Evolutionary conservation across 2,888 invertebrate species (phyloP), one percentile per base, ranked within the genome.

Genomic region (Euproctis similis): DNA sequence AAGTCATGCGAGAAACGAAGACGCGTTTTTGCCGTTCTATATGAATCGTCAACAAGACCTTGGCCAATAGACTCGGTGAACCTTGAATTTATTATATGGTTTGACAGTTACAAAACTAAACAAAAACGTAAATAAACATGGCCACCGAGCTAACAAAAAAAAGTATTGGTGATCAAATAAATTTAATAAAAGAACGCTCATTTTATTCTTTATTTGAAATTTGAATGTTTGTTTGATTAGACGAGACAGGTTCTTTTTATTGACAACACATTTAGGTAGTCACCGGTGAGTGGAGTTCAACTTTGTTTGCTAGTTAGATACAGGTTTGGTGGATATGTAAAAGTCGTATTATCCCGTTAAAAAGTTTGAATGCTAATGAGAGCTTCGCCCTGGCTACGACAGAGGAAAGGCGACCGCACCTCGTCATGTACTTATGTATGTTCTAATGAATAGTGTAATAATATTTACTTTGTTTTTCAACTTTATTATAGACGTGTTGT

Each of bases 341-440:
- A 28, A 59, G 51, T 56, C 48, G 57, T 56, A 47, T 46, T 50
- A 58, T 74, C 59, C 74, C 73, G 76, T 76, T 77, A 78, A 73
- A 74, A 65, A 72, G 61, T 59, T 62, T 62, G 65, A 61, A 73
- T 78, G 74, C 63, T 72, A 77, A 78, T 77, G 71, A 73, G 64
- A 56, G 52, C 53, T 6, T 53, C 57, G 70, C 72, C 65, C 68
- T 72, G 69, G 47, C 48, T 46, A 56, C 53, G 42, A 45, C 34
- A 30, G 24, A 31, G n/a, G n/a, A n/a, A 35, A 24, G 28, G 26
- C 29, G 13, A 31, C 31, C 35, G 26, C 26, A 39, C 28, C 19
- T 2, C 8, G 8, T 4, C n/a, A 8, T n/a, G n/a, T n/a, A n/a
- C n/a, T n/a, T n/a, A n/a, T n/a, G n/a, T n/a, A n/a, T n/a, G n/a